Conservation (phyloP, 2,113 vertebrate species). For the Scophthalmus maximus region DNA sequence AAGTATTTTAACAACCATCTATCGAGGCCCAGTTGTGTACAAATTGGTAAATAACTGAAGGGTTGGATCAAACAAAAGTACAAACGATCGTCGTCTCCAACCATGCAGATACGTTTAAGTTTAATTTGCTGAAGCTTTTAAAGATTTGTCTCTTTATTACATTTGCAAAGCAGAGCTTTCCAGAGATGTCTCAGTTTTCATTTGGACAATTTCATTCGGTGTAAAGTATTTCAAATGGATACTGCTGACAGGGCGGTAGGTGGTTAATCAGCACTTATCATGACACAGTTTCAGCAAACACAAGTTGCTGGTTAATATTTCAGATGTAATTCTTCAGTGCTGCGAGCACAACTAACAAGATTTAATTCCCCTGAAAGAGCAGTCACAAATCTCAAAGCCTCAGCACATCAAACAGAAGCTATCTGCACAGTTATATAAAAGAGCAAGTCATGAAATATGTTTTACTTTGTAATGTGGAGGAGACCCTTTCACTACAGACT, state of each 20-base stretch:
- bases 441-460: not conserved
- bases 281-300: not conserved
- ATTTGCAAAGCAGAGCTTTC: not conserved
- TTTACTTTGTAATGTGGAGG: slow-evolving; percentile 17
- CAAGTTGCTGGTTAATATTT: not conserved
- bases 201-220: not conserved
- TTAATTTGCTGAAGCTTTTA: not conserved
- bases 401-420: not conserved
- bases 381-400: not conserved
- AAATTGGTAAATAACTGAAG: slow-evolving; percentile 50
- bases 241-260: not conserved
- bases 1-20: slow-evolving; percentile 33
- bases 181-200: not conserved
- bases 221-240: not conserved
- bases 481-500: slow-evolving; percentile 11
- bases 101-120: not conserved
- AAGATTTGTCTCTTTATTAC: not conserved
- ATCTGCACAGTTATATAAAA: not conserved
- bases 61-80: slow-evolving; percentile 17
- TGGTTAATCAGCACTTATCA: not conserved
- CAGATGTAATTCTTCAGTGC: not conserved
- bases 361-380: not conserved
- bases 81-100: not conserved
- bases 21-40: slow-evolving; percentile 44
- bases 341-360: not conserved